A percentile compares a stretch with the other conserved stretches of the same genome.
These are phyloP conservation scores for Fistularia commersonii DNA, from an alignment of 2,797 vertebrate species.

Conservation along the genomic window DNA sequence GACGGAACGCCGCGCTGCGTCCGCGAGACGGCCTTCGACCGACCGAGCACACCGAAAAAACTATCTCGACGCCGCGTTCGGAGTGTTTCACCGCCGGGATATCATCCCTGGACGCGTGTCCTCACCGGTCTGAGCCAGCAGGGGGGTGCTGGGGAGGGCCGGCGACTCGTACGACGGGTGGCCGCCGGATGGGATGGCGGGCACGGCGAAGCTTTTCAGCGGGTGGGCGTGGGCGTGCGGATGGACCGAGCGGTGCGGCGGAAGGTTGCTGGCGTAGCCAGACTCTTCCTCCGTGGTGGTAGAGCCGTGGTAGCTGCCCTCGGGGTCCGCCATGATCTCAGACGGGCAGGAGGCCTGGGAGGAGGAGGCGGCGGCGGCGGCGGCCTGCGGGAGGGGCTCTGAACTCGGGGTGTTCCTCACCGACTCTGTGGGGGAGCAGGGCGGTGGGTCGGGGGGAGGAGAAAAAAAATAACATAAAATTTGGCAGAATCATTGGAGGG, in stretches of 20 bases:
- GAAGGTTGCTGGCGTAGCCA: slow-evolving; percentile 76
- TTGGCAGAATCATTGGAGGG: background rate
- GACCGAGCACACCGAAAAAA: too few species aligned
- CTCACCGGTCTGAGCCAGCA: slow-evolving; percentile 89
- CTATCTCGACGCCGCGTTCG: too few species aligned
- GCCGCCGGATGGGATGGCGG: slow-evolving; percentile 74
- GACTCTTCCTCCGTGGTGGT: slow-evolving; percentile 85
- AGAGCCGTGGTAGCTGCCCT: slow-evolving; percentile 83
- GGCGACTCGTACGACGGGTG: slow-evolving; percentile 83
- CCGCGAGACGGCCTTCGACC: too few species aligned
- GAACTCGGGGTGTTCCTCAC: slow-evolving; percentile 90
- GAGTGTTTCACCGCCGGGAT: too few species aligned
- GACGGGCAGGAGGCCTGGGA: slow-evolving; percentile 81
- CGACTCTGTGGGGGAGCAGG: slow-evolving; percentile 77
- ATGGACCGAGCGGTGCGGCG: slow-evolving; percentile 81
- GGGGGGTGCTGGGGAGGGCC: slow-evolving; percentile 86
- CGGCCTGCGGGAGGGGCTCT: slow-evolving; percentile 88
- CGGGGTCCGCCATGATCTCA: slow-evolving; percentile 83
- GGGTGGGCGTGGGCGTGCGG: slow-evolving; percentile 83
- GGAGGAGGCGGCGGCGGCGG: slow-evolving; percentile 65
- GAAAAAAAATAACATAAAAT: background rate
- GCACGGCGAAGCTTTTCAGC: slow-evolving; percentile 95
- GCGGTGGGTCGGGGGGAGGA: background rate
- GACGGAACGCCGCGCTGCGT: background rate
- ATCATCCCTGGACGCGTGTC: background rate